Evolutionary conservation across 2,113 vertebrate genomes (phyloP), one percentile per base, ranked within the genome.

Genomic region (Acanthisitta chloris): DNA sequence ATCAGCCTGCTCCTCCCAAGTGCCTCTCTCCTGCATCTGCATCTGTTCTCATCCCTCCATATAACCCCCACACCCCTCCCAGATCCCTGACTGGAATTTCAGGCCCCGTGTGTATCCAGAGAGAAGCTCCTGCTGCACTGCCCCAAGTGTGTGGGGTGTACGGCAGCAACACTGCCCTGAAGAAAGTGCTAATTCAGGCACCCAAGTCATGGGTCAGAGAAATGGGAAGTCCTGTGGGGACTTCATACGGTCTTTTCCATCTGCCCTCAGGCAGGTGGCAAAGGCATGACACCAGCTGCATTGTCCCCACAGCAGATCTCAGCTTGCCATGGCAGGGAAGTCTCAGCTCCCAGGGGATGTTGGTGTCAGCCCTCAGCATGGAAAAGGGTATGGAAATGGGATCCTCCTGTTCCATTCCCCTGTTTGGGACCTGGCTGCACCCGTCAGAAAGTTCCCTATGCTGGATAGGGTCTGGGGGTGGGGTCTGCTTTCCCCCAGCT

Each of bases 81-180:
- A 49, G 36, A 74, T 21, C 42, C 34, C 59, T 58, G 19, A 28
- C 28, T 43, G 25, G 29, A 87, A 61, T 69, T 80, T 33, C 83
- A 90, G 57, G 55, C 72, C 34, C 34, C n/a, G n/a, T 46, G 14
- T 5, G 14, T 19, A 34, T n/a, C 34, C 46, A 48, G 25, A 64
- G 40, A 43, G 52, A 88, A 59, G 67, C 29, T 95, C 36, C 52
- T 66, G 72, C 36, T 45, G 33, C 59, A 25, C 36, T 2, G 4
- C 49, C 91, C 24, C 1, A 1, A 38, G 43, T 26, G 40, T 6
- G 3, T 24, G 15, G 26, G 61, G 28, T 0, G 1, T 54, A 72
- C 0, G 0, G 58, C 3, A 6, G 38, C 79, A 82, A 55, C 0
- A 0, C 28, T 34, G 46, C 71, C 78, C 51, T 20, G 49, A 54